Conservation (phyloP, 2,888 invertebrate species). For the Gonocerus acuteangulatus region DNA sequence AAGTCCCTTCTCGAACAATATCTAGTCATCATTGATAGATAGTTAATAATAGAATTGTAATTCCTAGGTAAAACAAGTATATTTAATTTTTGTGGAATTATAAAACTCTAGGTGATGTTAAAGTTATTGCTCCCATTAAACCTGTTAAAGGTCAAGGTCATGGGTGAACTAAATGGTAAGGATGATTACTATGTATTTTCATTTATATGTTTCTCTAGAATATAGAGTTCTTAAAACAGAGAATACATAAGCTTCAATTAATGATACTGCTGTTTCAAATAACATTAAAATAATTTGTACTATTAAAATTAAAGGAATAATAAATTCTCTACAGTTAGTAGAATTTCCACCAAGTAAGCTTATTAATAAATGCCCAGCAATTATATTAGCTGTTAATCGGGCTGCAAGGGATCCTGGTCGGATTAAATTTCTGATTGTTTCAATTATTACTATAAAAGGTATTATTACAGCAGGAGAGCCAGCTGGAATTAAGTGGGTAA, state of each 20-base stretch:
- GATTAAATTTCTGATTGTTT: conserved; percentile 65
- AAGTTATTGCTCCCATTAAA: conserved; percentile 48
- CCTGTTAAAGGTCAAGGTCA: conserved; percentile 59
- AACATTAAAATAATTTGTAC: conserved; percentile 50
- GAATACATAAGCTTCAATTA: conserved; percentile 62
- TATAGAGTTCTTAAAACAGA: conserved; percentile 57
- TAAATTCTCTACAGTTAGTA: conserved; percentile 40
- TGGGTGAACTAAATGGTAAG: conserved; percentile 57
- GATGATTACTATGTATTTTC: conserved; percentile 50
- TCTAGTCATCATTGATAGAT: conserved; percentile 65
- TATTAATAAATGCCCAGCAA: conserved; percentile 62
- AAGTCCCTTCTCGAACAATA: conserved; percentile 47
- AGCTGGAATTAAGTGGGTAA: conserved; percentile 60
- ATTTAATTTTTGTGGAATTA: not conserved
- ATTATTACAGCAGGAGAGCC: conserved; percentile 57
- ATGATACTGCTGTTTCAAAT: conserved; percentile 53
- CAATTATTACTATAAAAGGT: conserved; percentile 60
- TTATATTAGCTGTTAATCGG: conserved; percentile 68
- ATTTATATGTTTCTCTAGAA: conserved; percentile 59
- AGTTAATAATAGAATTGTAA: conserved; percentile 47
- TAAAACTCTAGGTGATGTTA: not conserved
- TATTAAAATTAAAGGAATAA: conserved; percentile 45
- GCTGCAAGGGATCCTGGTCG: conserved; percentile 61
- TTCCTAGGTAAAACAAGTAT: conserved; percentile 46
- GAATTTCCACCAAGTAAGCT: conserved; percentile 51